A percentile compares a stretch with the other conserved stretches of the same genome.
Conservation (phyloP, 2,888 invertebrate genomes). For the Neoitamus cyanurus region DNA sequence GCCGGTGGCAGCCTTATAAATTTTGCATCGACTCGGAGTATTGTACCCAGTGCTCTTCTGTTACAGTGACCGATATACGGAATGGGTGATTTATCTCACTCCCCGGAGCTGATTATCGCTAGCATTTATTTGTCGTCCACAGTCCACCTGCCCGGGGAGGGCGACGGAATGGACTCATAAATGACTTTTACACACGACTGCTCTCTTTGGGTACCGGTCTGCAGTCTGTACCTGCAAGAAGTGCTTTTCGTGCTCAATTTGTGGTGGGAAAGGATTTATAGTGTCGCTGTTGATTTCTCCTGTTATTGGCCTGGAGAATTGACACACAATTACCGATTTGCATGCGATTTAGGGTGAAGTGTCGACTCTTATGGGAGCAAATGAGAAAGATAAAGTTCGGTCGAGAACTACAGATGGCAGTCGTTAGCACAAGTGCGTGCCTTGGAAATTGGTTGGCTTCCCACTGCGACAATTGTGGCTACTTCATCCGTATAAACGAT, state of each 20-base stretch:
- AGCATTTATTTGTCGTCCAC: background rate
- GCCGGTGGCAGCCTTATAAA: background rate
- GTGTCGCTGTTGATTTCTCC: background rate
- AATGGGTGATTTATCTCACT: conserved; percentile 3
- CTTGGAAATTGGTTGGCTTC: background rate
- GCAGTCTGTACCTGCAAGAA: background rate
- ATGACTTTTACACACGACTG: conserved; percentile 9
- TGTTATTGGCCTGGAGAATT: conserved; percentile 12
- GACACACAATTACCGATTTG: conserved; percentile 24
- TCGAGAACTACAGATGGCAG: background rate
- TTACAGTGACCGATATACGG: conserved; percentile 23
- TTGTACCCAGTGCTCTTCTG: background rate
- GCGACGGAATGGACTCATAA: background rate
- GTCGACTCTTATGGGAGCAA: background rate
- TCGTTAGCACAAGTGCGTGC: background rate
- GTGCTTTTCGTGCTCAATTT: conserved; percentile 25
- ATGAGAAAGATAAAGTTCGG: background rate
- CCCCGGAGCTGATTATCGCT: conserved; percentile 1
- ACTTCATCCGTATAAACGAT: background rate
- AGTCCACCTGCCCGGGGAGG: background rate
- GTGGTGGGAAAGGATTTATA: conserved; percentile 16
- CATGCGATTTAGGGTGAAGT: conserved; percentile 13
- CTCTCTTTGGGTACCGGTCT: background rate
- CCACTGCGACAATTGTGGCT: background rate
- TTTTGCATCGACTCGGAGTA: background rate